Evolutionary conservation across 2,113 vertebrate genomes (phyloP), one percentile per base, ranked within the genome.

Genomic region (Coptodon rendalli): DNA sequence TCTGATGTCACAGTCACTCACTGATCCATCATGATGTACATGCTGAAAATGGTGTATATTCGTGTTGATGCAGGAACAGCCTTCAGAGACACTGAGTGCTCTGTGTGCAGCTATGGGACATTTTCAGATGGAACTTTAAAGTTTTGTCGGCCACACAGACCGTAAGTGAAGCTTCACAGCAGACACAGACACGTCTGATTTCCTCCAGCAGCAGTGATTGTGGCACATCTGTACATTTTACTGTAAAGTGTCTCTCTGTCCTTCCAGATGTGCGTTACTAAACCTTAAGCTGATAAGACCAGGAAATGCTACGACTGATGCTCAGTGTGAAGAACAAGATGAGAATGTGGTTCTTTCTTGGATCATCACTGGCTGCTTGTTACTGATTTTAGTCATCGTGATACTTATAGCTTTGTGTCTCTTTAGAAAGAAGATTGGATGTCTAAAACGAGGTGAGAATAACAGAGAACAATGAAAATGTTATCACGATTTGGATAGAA

Each of bases 71-170:
- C 83, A 92, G 91, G 89, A 78, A 88, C 86, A 17, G 19, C 80
- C 5, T 19, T 2, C 7, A n/a, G 13, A 66, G 88, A 91, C 88
- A 79, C 36, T 22, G n/a, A 17, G 9, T 93, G 87, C 54, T 71
- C 83, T 34, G 66, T 8, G 6, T 93, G 90, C 80, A 36, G 3
- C 4, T 1, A 0, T 17, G 89, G 81, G 56, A 88, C 85, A 24
- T 92, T 90, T 89, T 90, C 83, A 6, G 3, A 90, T 76, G 92
- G 90, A 17, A 84, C 76, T 8, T 59, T 24, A n/a, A 38, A 81
- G 22, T 52, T 40, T 34, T 93, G 92, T 52, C 90, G 5, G 16
- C 45, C 31, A 43, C 92, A 93, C 89, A 90, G 12, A 86, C 81
- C 84, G 92, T 93, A 52, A 89, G 90, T 68, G 34, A 52, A 83